These are phyloP conservation scores for Drosophila cracens DNA, from an alignment of 2,888 invertebrate genomes.

Conservation along the genomic window DNA sequence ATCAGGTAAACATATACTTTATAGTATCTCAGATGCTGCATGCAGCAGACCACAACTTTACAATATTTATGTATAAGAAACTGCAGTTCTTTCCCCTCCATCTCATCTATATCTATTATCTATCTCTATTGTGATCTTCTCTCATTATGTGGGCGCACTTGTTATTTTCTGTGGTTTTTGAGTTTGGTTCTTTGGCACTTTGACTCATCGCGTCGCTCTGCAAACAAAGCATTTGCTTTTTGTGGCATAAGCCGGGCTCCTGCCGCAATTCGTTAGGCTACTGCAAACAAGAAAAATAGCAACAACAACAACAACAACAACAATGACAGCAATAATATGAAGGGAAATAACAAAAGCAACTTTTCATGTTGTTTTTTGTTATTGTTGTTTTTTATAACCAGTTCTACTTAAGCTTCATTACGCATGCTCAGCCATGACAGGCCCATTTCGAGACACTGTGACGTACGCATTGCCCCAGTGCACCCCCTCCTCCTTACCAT, in stretches of 20 bases:
- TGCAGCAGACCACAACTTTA: not conserved
- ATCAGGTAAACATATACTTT: no score
- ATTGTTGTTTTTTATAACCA: constrained; percentile 64
- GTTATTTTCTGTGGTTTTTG: constrained; percentile 7
- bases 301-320: not conserved
- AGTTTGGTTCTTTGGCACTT: constrained; percentile 18
- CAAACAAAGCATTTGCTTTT: constrained; percentile 9
- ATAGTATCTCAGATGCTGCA: not conserved
- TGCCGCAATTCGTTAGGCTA: constrained; percentile 43
- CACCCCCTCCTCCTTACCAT: not conserved
- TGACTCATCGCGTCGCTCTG: constrained; percentile 12
- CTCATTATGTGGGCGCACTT: constrained; percentile 14
- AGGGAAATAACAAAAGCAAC: constrained; percentile 10
- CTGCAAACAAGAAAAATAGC: constrained; percentile 9
- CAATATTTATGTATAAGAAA: not conserved
- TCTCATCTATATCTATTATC: not conserved
- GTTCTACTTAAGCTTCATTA: constrained; percentile 79
- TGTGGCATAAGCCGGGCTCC: constrained; percentile 16
- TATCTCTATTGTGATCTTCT: not conserved
- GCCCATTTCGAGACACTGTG: constrained; percentile 50
- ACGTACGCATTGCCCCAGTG: constrained; percentile 26
- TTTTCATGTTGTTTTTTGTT: constrained; percentile 34
- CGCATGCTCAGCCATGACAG: constrained; percentile 78
- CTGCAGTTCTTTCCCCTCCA: not conserved
- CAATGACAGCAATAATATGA: not conserved